Conservation (phyloP, 2,113 vertebrate species). For the Harpagus bidentatus region DNA sequence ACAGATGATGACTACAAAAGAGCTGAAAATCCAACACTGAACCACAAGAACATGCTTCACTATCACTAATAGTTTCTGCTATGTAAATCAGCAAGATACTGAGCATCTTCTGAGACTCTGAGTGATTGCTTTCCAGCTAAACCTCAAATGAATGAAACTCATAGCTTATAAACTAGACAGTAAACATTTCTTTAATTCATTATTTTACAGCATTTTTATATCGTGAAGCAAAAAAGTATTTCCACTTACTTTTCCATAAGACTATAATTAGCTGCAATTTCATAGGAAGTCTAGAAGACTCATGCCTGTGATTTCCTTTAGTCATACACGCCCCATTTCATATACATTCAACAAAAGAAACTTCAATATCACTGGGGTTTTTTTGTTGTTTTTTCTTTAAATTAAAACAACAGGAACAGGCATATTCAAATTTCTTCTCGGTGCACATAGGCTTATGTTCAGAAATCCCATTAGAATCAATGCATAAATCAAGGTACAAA, state of each 20-base stretch:
- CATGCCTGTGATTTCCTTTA: not conserved
- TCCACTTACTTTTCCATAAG: not conserved
- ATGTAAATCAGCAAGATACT: not conserved
- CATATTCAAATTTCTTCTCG: slow-evolving; percentile 18
- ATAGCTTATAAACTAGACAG: not conserved
- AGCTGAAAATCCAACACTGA: not conserved
- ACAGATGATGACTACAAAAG: not conserved
- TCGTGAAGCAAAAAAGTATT: not conserved
- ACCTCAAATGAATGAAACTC: not conserved
- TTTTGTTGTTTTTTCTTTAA: not conserved
- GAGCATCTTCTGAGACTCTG: not conserved
- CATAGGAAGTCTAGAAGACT: not conserved
- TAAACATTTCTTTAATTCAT: not conserved
- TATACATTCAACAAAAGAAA: not conserved
- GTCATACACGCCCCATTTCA: not conserved
- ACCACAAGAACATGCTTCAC: not conserved
- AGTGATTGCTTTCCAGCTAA: not conserved
- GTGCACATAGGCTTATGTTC: not conserved
- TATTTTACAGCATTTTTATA: not conserved
- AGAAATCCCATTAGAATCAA: slow-evolving; percentile 32
- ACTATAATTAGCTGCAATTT: not conserved
- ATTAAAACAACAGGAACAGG: slow-evolving; percentile 25
- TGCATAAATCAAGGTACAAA: slow-evolving; percentile 18
- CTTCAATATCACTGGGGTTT: not conserved
- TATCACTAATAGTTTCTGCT: not conserved